A percentile compares a stretch with the other conserved stretches of the same genome.
These are phyloP conservation scores for Eudasyphora cyanicolor DNA, from an alignment of 2,888 invertebrate genomes.

Conservation along the genomic window DNA sequence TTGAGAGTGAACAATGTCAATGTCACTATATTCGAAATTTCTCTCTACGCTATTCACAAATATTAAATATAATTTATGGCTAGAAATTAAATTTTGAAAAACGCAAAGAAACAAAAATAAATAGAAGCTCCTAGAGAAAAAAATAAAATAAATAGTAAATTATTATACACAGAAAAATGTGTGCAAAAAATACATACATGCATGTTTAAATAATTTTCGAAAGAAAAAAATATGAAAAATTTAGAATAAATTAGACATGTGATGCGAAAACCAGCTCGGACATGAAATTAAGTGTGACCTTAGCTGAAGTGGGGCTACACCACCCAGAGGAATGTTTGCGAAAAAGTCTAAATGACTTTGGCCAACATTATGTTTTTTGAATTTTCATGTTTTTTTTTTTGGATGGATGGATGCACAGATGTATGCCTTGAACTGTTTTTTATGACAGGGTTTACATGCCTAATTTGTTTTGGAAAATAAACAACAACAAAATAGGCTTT, in stretches of 20 bases:
- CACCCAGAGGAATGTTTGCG: not conserved
- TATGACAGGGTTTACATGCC: too few relatives aligned
- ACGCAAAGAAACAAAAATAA: not conserved
- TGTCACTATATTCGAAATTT: slow-evolving; percentile 48
- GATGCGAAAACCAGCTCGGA: slow-evolving; percentile 51
- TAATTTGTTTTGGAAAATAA: too few relatives aligned
- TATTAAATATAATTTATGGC: slow-evolving; percentile 11
- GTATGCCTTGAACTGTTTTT: not conserved
- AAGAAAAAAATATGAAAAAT: slow-evolving; percentile 36
- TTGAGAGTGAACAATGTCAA: slow-evolving; percentile 48
- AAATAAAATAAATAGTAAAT: not conserved
- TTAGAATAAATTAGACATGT: slow-evolving; percentile 51
- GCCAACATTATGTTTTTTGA: slow-evolving; percentile 30
- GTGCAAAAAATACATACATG: slow-evolving; percentile 7
- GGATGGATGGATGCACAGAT: too few relatives aligned
- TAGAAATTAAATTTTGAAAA: slow-evolving; percentile 4
- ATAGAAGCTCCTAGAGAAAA: not conserved
- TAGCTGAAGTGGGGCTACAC: not conserved
- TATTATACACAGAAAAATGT: not conserved
- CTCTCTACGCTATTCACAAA: not conserved
- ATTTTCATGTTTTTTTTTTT: too few relatives aligned
- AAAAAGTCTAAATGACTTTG: slow-evolving; percentile 54
- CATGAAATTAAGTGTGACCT: slow-evolving; percentile 53
- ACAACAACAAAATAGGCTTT: too few relatives aligned
- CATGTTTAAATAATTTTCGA: slow-evolving; percentile 31